phyloP scores from a whole-genome alignment of 2,797 vertebrate genomes.

The Tokudaia tokunoshimensis region DNA sequence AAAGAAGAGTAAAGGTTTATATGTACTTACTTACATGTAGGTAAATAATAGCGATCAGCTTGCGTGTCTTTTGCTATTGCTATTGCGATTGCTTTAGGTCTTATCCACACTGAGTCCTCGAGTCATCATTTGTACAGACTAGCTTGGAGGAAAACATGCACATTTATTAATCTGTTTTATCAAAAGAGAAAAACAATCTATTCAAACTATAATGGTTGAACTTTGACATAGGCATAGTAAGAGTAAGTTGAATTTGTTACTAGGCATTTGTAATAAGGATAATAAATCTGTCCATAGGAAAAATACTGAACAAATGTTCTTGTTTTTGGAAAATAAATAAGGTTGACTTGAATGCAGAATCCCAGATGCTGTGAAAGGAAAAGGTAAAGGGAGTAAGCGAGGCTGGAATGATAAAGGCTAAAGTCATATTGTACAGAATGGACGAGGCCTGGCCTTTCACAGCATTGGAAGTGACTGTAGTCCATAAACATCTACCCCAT shows the following conservation, averaged over 20 bases:
- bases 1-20: not conserved
- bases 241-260: not conserved
- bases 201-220: not conserved
- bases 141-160: not conserved
- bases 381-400: too few species aligned
- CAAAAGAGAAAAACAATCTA: not conserved
- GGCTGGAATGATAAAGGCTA: fast-evolving
- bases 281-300: not conserved
- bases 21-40: not conserved
- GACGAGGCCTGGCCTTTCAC: not conserved
- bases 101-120: not conserved
- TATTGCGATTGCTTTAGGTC: not conserved
- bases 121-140: not conserved
- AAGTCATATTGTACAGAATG: not conserved
- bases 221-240: not conserved
- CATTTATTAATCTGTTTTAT: not conserved
- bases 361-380: not conserved
- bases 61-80: not conserved
- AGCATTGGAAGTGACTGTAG: not conserved
- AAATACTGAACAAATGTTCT: not conserved
- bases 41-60: too few species aligned
- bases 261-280: not conserved
- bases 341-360: not conserved
- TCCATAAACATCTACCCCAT: not conserved
- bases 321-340: not conserved